A percentile compares a stretch with the other conserved stretches of the same genome.
Evolutionary conservation across 2,113 vertebrate genomes (phyloP).

Genomic region (Microtus richardsoni): DNA sequence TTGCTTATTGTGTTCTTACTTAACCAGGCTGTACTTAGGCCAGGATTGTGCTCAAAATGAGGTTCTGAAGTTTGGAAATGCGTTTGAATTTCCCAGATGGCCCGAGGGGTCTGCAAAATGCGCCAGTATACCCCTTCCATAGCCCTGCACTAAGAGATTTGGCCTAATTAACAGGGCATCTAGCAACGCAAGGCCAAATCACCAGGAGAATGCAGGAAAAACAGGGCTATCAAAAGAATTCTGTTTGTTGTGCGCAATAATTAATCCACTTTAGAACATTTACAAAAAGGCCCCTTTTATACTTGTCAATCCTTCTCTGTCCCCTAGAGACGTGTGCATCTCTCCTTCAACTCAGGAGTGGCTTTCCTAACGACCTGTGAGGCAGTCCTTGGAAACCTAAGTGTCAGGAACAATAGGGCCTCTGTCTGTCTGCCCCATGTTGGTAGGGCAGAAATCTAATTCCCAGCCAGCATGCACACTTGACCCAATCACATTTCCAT

Average conservation of each 20-base stretch:
- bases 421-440: not conserved
- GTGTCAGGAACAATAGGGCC: conserved; percentile 6
- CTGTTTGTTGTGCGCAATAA: not conserved
- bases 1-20: conserved; percentile 48
- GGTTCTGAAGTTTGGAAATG: conserved; percentile 47
- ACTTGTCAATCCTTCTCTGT: not conserved
- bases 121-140: not conserved
- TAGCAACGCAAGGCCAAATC: not conserved
- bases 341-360: not conserved
- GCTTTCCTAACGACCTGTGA: not conserved
- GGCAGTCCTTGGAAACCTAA: conserved; percentile 17
- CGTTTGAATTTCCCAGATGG: not conserved
- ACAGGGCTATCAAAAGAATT: not conserved
- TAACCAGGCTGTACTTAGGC: conserved; percentile 40
- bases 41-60: not conserved
- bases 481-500: conserved; percentile 12
- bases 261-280: conserved; percentile 2
- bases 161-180: not conserved
- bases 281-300: conserved; percentile 2
- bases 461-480: conserved; percentile 26
- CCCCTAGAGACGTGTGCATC: not conserved
- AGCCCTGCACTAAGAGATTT: not conserved
- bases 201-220: conserved; percentile 13
- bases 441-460: conserved; percentile 6
- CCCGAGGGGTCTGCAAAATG: not conserved